phyloP scores from a whole-genome alignment of 2,888 invertebrate species.

The Plagodis dolabraria region DNA sequence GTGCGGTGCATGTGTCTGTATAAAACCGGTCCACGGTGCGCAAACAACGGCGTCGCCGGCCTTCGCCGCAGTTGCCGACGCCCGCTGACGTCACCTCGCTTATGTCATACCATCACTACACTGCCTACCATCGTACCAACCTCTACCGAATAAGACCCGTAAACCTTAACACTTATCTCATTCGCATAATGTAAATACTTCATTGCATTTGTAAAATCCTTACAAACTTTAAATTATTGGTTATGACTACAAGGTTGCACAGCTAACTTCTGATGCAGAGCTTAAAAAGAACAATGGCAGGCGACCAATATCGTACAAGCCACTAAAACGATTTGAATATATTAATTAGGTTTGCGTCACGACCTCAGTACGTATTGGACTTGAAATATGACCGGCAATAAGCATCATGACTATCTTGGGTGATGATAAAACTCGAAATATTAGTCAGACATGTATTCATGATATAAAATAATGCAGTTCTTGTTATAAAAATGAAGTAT shows the following conservation, averaged over 20 bases:
- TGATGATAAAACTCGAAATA: constrained; percentile 13
- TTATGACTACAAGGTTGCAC: constrained; percentile 60
- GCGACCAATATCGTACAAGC: constrained; percentile 46
- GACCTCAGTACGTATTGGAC: constrained; percentile 13
- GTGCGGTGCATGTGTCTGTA: constrained; percentile 65
- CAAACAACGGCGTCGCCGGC: constrained; percentile 71
- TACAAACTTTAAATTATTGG: constrained; percentile 43
- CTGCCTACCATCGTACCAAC: constrained; percentile 55
- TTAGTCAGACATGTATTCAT: not conserved
- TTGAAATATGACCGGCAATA: constrained; percentile 17
- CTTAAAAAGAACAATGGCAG: constrained; percentile 55
- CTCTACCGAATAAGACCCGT: constrained; percentile 50
- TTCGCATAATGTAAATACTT: too few species aligned
- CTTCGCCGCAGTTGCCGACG: constrained; percentile 76
- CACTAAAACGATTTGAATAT: constrained; percentile 36
- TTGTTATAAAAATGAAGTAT: too few species aligned
- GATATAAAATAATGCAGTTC: constrained; percentile 1
- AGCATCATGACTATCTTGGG: constrained; percentile 11
- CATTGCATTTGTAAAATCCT: constrained; percentile 35
- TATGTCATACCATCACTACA: constrained; percentile 70
- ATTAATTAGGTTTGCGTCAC: constrained; percentile 45
- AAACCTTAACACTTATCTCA: constrained; percentile 45
- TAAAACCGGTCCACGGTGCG: constrained; percentile 67
- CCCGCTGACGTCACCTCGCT: constrained; percentile 80
- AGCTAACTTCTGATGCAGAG: constrained; percentile 17